These are phyloP conservation scores for Sicus ferrugineus DNA, from an alignment of 2,888 invertebrate genomes.

Conservation along the genomic window DNA sequence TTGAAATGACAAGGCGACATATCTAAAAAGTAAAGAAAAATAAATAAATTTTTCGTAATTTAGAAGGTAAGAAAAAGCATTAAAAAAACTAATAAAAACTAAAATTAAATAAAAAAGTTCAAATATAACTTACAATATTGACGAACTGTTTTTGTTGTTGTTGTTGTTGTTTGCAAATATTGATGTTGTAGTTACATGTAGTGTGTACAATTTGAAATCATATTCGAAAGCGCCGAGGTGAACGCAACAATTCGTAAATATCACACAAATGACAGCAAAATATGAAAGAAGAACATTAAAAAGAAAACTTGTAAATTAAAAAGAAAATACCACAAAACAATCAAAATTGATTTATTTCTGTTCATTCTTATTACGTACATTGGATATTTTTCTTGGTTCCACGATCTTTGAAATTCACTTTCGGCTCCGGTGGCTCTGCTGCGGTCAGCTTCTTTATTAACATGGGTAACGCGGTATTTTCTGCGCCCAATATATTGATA, in stretches of 20 bases:
- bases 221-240: not conserved
- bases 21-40: constrained; percentile 64
- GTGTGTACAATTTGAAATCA: too few species aligned
- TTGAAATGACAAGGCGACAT: constrained; percentile 75
- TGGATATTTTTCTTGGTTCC: constrained; percentile 60
- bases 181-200: not conserved
- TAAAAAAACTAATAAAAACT: not conserved
- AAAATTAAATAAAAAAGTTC: constrained; percentile 14
- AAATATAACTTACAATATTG: constrained; percentile 57
- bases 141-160: constrained; percentile 45
- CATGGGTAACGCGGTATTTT: constrained; percentile 40
- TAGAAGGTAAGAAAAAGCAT: not conserved
- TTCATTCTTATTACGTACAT: constrained; percentile 52
- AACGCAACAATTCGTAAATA: not conserved
- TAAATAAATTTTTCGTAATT: not conserved
- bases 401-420: constrained; percentile 50
- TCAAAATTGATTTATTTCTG: not conserved
- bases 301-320: constrained; percentile 31
- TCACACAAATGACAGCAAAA: not conserved
- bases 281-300: constrained; percentile 10
- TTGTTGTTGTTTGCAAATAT: not conserved
- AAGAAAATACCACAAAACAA: constrained; percentile 8
- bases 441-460: constrained; percentile 48
- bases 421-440: constrained; percentile 23
- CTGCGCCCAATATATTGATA: constrained; percentile 7